These are phyloP conservation scores for Scaptomyza caliginosa DNA, from an alignment of 2,888 invertebrate genomes.

Conservation along the genomic window DNA sequence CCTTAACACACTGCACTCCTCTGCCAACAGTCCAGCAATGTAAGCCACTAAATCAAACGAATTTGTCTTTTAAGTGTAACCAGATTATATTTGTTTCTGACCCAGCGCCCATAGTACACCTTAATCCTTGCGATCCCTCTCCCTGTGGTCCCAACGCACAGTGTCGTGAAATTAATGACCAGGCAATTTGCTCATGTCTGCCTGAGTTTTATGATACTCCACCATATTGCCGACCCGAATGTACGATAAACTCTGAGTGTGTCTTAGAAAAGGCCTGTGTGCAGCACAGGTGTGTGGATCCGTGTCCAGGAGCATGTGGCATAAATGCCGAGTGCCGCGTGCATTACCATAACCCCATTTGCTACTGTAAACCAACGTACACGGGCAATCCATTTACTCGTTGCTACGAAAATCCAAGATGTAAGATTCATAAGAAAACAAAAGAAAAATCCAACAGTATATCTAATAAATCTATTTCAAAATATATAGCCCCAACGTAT, in stretches of 20 bases:
- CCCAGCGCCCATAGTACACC: conserved; percentile 77
- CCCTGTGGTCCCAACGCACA: conserved; percentile 88
- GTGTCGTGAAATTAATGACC: conserved; percentile 85
- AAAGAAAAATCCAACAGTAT: background rate
- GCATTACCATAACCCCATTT: conserved; percentile 88
- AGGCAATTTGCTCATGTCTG: conserved; percentile 89
- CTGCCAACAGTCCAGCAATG: conserved; percentile 83
- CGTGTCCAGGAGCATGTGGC: conserved; percentile 88
- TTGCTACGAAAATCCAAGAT: conserved; percentile 83
- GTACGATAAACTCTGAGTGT: conserved; percentile 89
- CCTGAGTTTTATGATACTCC: conserved; percentile 89
- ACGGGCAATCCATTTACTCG: conserved; percentile 88
- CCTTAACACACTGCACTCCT: conserved; percentile 87
- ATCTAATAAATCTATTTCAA: conserved; percentile 22
- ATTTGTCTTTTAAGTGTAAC: conserved; percentile 11
- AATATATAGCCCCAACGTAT: conserved; percentile 20
- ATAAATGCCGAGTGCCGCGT: conserved; percentile 87
- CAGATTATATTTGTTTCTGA: conserved; percentile 4
- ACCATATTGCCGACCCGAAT: conserved; percentile 91
- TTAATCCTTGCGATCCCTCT: conserved; percentile 86
- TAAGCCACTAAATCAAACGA: conserved; percentile 83
- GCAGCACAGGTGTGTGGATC: conserved; percentile 88
- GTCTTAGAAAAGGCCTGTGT: conserved; percentile 87
- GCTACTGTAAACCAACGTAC: conserved; percentile 86
- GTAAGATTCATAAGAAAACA: conserved; percentile 65